Base-by-base conservation (phyloP, 2,113 vertebrate genomes). In the Macroglossus sobrinus region DNA sequence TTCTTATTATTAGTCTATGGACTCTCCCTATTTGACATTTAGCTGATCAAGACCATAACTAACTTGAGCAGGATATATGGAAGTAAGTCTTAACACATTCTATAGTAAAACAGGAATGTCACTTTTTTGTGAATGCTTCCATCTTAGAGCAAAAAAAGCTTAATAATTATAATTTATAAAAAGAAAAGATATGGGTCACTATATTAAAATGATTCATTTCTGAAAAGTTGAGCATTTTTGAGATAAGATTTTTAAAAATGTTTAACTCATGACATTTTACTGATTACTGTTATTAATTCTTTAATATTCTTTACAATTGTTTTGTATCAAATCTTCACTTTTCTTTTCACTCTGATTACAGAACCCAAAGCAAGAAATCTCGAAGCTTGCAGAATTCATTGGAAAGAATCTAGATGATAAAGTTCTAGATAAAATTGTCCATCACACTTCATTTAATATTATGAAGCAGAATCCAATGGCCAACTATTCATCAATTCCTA, bases 391-490 rank as follows among this genome's bases (percentile, higher is more conserved):
- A 75, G 69, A 90, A 71, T 98, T 98, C 92, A 84, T 98, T 59
- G 96, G 97, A 38, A 98, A 98, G 71, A 93, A 84, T 45, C 47
- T 98, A 22, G 87, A 97, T 15, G 72, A 97, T 35, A 75, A 91
- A 11, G 40, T 75, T 59, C 30, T 98, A 50, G 96, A 97, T 71
- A 98, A 89, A 64, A 97, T 98, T 74, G 53, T 88, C 26, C 61
- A 95, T 43, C 92, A 98, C 30, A 97, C 96, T n/a, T 93, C 97
- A 14, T 98, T 98, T 69, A 78, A 95, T 10, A 38, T 97, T 13
- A 98, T 98, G 97, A 98, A 97, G 72, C 38, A 93, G 50, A 98
- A 98, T 76, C 95, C 97, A 1, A 94, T 98, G 97, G 87, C 85
- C 47, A 98, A 98, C 91, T 97, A 94, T 55, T 78, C 68, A 1